Conservation (phyloP, 2,797 vertebrate species). For the Oreochromis grahami region DNA sequence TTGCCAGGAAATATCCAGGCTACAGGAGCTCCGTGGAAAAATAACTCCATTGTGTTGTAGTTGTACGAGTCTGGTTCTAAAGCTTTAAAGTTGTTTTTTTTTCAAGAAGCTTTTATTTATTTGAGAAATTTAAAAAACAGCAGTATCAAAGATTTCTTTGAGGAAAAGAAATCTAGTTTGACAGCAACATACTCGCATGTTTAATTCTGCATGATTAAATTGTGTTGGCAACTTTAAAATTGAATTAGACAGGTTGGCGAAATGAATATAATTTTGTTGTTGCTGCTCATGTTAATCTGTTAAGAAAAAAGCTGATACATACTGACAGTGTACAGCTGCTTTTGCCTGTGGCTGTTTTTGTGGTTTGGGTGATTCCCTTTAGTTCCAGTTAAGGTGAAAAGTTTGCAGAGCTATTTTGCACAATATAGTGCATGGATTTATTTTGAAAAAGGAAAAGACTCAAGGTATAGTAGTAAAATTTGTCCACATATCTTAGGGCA, state of each 20-base stretch:
- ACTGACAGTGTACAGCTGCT: neutral
- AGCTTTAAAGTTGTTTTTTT: neutral
- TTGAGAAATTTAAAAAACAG: neutral
- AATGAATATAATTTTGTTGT: neutral
- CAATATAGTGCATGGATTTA: neutral
- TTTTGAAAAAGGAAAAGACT: neutral
- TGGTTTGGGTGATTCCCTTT: neutral
- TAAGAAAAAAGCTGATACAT: neutral
- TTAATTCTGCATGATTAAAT: neutral
- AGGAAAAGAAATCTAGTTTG: neutral
- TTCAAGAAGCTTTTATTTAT: neutral
- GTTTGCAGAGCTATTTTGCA: neutral
- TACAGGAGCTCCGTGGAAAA: neutral
- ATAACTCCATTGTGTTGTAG: neutral
- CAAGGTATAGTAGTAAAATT: neutral
- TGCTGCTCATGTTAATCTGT: neutral
- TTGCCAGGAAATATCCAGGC: conserved; percentile 1
- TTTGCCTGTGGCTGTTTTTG: neutral
- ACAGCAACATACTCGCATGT: neutral
- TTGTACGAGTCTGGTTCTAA: neutral
- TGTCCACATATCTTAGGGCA: neutral
- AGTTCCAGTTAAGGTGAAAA: neutral
- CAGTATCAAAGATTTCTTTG: neutral
- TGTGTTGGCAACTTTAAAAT: neutral
- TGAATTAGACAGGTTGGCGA: neutral